Evolutionary conservation across 2,113 vertebrate species (phyloP), one percentile per base, ranked within the genome.

Genomic region (Eclectus roratus): DNA sequence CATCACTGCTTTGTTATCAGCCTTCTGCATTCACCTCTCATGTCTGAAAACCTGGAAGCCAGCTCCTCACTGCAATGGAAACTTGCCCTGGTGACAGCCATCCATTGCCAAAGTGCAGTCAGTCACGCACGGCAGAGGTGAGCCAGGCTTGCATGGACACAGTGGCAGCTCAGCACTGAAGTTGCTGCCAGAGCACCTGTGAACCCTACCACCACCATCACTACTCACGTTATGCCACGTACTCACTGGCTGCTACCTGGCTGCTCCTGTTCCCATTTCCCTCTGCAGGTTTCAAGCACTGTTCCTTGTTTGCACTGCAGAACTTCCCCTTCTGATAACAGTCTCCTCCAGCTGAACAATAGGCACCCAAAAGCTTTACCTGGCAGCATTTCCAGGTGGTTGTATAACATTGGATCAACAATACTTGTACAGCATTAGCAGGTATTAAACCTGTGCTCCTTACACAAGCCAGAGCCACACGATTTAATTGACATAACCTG

Each of bases 271-370:
- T 49, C 10, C 49, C 2, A 0, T 29, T 28, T 21, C 58, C 27
- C 49, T 31, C 47, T 7, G 31, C 37, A 4, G 12, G 11, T 7
- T 7, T 19, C 0, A 0, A 44, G 12, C 0, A 0, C 20, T 29
- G 50, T 10, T 5, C 28, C 49, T 11, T 33, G 9, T 50, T 46
- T 9, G 43, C 8, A 0, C 52, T 3, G 24, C 0, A 0, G 44
- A 27, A 33, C 10, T 31, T n/a, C 6, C 65, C 19, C n/a, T 53
- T 33, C 43, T 16, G n/a, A 3, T 13, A 33, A 9, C 16, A 33
- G 44, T 1, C 60, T 17, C 17, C 72, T 66, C 29, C 44, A 13
- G 27, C 64, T 17, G 49, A 5, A 1, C 80, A 10, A 5, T 0
- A 56, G 56, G 24, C 20, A 47, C 56, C 41, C 76, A 3, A 9